A percentile compares a stretch with the other conserved stretches of the same genome.
Conservation (phyloP, 2,797 vertebrate species). For the Coilia nasus region DNA sequence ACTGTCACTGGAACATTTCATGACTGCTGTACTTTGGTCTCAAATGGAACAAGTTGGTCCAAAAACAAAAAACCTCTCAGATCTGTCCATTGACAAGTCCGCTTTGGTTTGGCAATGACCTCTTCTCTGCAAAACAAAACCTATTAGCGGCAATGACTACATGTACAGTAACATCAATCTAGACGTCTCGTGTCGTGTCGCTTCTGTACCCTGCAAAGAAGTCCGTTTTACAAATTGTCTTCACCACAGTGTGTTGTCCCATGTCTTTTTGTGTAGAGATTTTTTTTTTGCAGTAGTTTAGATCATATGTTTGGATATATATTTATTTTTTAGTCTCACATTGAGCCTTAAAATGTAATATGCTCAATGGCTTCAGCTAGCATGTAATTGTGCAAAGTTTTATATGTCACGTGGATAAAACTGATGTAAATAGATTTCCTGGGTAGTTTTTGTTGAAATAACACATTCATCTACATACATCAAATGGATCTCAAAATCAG, state of each 20-base stretch:
- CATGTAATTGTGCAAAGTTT: too few relatives aligned
- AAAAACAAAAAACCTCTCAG: conserved; percentile 20
- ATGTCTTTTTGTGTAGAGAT: conserved; percentile 12
- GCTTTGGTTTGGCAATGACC: conserved; percentile 2
- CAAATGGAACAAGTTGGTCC: conserved; percentile 7
- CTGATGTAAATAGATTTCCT: neutral
- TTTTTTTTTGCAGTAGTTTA: neutral
- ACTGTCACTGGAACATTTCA: conserved; percentile 80
- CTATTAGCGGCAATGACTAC: neutral
- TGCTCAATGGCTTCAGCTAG: neutral
- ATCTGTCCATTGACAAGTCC: neutral
- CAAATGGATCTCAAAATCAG: neutral
- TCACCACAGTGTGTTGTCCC: conserved; percentile 3
- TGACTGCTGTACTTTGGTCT: conserved; percentile 62
- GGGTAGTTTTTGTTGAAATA: neutral
- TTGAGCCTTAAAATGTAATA: neutral
- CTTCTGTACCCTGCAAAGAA: conserved; percentile 30
- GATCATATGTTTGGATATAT: neutral
- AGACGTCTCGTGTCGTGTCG: conserved; percentile 44
- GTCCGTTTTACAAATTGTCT: neutral
- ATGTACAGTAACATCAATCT: conserved; percentile 12
- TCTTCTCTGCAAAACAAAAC: neutral
- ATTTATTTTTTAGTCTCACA: neutral
- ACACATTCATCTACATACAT: neutral
- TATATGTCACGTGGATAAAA: neutral